Base-by-base conservation (phyloP, 2,113 vertebrate species). In the Scolopax mira region DNA sequence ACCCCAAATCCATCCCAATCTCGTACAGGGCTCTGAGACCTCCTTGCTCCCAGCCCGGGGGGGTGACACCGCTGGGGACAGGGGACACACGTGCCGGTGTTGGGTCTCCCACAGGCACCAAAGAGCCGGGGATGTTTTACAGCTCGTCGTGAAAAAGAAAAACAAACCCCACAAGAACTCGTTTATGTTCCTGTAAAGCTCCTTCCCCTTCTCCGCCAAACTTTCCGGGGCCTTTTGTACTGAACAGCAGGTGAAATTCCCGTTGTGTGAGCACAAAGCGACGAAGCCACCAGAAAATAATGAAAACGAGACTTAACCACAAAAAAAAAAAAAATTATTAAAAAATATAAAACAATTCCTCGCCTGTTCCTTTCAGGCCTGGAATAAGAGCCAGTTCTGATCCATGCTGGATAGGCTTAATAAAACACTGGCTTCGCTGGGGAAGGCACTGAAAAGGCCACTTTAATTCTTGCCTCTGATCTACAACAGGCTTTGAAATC, bases 191-290 rank as follows among this genome's bases (percentile, higher is more conserved):
- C 92, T 37, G 2, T 70, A 70, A 89, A 72, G 57, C 79, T 86
- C 28, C 54, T 93, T 94, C 77, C 58, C 62, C 61, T 92, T 86
- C 65, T 74, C 65, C 0, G 10, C 39, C 28, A 96, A 97, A 95
- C 91, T 97, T 96, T 95, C 85, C 13, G 4, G 51, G 82, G 85
- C 91, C 89, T 94, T 94, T 94, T 92, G 81, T 96, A 88, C 55
- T 23, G 49, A 96, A 77, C 91, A 95, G 96, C 79, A 95, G 95
- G 89, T 94, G 94, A 94, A 90, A 91, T 91, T 91, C 74, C 60
- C 94, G 87, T 92, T 93, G 85, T 83, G 71, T 33, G 27, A 78
- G 57, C 64, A 88, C 93, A 93, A 88, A 88, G 87, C 57, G 3
- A 11, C 0, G 23, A 73, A 79, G 31, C 35, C 48, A 87, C 31